Evolutionary conservation across 2,797 vertebrate species (phyloP), one percentile per base, ranked within the genome.

Genomic region (Dendrocincla tyrannina): DNA sequence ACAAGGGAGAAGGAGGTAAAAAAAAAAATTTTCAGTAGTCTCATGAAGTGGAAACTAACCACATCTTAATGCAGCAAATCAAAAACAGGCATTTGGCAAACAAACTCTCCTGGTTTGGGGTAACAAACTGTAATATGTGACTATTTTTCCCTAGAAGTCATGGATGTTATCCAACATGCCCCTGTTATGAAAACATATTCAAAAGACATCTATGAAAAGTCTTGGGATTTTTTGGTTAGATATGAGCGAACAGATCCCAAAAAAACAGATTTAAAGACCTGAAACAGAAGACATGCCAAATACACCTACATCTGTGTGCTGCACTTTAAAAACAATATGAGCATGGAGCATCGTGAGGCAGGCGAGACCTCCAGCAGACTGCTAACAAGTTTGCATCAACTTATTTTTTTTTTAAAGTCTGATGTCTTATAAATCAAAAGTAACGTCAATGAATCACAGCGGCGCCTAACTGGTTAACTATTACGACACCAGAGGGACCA

Each of bases 301-400:
- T 19, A 59, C 13, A 41, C 6, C 10, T 53, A 14, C 22, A 4
- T 52, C 28, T 25, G 16, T 1, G 9, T 3, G 3, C 35, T n/a
- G 3, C 5, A 2, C n/a, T 80, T 80, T 49, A 35, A 70, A 67
- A 93, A 18, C 13, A 52, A 37, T 1, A 0, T 0, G 0, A 80
- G 41, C 25, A 17, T 73, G 63, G 19, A 23, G 18, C 37, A 27
- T 0, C 16, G 17, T 19, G 13, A 1, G 5, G 44, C 25, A n/a
- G 73, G 19, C 2, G 41, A 70, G 33, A 68, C 17, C 22, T 90
- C 6, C 10, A 5, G 14, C 27, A 76, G 17, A 28, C 0, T 24
- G 19, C 23, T 46, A 68, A 47, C 11, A 42, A 77, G 16, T 25
- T 47, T 30, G 35, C 35, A 52, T 1, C 23, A 28, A 25, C 8